These are phyloP conservation scores for Serilophus lunatus DNA, from an alignment of 2,113 vertebrate species.

Conservation along the genomic window DNA sequence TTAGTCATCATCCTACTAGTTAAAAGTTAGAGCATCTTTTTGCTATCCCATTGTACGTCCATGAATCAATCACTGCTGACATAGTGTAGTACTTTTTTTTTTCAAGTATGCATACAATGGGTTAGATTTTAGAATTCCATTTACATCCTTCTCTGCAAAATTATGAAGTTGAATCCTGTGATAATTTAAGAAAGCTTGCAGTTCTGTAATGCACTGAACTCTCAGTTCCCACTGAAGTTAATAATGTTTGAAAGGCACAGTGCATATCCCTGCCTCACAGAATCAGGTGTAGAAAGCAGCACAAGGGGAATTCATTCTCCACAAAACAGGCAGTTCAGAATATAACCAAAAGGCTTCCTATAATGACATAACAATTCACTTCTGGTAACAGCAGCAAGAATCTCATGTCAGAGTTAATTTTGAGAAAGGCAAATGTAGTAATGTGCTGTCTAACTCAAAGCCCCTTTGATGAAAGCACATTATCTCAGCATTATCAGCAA, in stretches of 20 bases:
- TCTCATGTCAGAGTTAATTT: not conserved
- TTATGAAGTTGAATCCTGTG: not conserved
- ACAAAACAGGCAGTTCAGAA: not conserved
- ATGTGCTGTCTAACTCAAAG: not conserved
- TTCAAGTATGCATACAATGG: not conserved
- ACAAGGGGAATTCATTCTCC: not conserved
- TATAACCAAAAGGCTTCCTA: not conserved
- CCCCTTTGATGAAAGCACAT: not conserved
- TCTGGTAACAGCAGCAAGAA: not conserved
- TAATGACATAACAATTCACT: not conserved
- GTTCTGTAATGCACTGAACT: not conserved
- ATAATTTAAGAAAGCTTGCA: not conserved
- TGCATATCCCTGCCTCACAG: not conserved
- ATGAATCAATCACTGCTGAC: not conserved
- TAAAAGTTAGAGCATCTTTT: not conserved
- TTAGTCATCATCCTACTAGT: not conserved
- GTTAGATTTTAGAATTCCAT: not conserved
- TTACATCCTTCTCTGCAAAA: not conserved
- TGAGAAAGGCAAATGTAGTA: not conserved
- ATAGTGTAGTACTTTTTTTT: not conserved
- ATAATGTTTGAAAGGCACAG: not conserved
- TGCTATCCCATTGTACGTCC: not conserved
- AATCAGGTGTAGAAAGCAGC: not conserved
- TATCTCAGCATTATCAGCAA: not conserved
- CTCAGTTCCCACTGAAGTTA: not conserved